Percentiles rank a stretch among this genome's conserved stretches.
These are phyloP conservation scores for Brienomyrus brachyistius DNA, from an alignment of 2,113 vertebrate species.

Conservation along the genomic window DNA sequence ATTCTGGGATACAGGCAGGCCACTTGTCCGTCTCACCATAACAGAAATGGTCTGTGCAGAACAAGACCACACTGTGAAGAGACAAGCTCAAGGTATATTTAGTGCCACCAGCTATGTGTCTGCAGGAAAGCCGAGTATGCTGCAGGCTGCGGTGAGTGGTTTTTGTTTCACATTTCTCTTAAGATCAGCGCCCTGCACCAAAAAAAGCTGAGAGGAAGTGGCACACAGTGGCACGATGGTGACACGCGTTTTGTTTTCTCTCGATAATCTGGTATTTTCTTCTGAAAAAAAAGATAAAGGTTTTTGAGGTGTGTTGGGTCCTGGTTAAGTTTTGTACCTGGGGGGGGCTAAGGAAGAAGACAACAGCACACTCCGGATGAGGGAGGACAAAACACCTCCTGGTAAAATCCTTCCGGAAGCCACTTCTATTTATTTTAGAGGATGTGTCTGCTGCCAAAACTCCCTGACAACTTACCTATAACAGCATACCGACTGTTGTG, in stretches of 20 bases:
- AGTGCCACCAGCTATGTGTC: neutral
- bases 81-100: neutral
- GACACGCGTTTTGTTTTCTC: neutral
- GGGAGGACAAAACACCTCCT: neutral
- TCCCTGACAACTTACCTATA: neutral
- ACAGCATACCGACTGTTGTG: neutral
- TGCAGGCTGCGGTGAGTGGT: neutral
- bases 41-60: neutral
- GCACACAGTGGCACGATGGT: neutral
- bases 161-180: neutral
- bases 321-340: neutral
- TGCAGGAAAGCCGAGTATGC: neutral
- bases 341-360: neutral
- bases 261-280: neutral
- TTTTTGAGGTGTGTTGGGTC: neutral
- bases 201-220: neutral
- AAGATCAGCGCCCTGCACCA: neutral
- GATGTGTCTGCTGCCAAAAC: neutral
- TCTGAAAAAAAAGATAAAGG: neutral
- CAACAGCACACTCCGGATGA: neutral
- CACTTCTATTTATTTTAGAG: neutral
- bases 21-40: neutral
- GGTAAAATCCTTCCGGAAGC: neutral
- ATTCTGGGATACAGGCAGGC: neutral
- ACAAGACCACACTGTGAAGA: neutral